These are phyloP conservation scores for Rhyacichthys aspro DNA, from an alignment of 2,797 vertebrate genomes.

Conservation along the genomic window DNA sequence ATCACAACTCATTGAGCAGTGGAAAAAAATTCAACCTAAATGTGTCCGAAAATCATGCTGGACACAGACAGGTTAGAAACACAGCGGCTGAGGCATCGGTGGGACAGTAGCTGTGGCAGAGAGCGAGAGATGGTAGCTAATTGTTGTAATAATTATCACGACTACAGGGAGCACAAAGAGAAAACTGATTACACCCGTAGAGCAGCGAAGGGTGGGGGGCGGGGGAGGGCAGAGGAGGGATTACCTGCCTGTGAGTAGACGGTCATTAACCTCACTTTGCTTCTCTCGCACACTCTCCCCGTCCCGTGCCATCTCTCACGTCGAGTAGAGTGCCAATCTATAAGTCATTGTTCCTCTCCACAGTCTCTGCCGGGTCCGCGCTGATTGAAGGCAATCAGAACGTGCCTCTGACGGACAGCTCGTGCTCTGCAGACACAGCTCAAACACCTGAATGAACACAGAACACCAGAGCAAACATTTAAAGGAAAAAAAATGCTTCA, in stretches of 20 bases:
- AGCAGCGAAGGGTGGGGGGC: slow-evolving; percentile 40
- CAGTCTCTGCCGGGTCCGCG: slow-evolving; percentile 53
- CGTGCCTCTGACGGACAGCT: slow-evolving; percentile 56
- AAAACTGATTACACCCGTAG: slow-evolving; percentile 65
- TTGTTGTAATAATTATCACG: slow-evolving; percentile 73
- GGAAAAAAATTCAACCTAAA: not conserved
- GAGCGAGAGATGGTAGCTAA: slow-evolving; percentile 49
- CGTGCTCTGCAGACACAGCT: slow-evolving; percentile 40
- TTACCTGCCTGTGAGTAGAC: slow-evolving; percentile 70
- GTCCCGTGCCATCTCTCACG: slow-evolving; percentile 60
- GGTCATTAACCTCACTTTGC: slow-evolving; percentile 73
- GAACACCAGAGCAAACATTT: too few relatives aligned
- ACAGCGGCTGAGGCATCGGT: slow-evolving; percentile 12
- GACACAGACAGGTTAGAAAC: slow-evolving; percentile 1
- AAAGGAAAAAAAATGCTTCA: too few relatives aligned
- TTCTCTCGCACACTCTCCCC: slow-evolving; percentile 49
- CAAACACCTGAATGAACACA: slow-evolving; percentile 1
- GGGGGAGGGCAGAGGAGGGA: slow-evolving; percentile 49
- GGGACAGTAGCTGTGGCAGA: slow-evolving; percentile 41
- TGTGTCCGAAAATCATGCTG: not conserved
- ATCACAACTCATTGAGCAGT: too few relatives aligned
- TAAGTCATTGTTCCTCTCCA: slow-evolving; percentile 71
- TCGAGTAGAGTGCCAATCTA: slow-evolving; percentile 75
- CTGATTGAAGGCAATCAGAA: slow-evolving; percentile 72
- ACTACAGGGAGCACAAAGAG: slow-evolving; percentile 54